Conservation (phyloP, 2,113 vertebrate species). For the Mystacornis crossleyi region DNA sequence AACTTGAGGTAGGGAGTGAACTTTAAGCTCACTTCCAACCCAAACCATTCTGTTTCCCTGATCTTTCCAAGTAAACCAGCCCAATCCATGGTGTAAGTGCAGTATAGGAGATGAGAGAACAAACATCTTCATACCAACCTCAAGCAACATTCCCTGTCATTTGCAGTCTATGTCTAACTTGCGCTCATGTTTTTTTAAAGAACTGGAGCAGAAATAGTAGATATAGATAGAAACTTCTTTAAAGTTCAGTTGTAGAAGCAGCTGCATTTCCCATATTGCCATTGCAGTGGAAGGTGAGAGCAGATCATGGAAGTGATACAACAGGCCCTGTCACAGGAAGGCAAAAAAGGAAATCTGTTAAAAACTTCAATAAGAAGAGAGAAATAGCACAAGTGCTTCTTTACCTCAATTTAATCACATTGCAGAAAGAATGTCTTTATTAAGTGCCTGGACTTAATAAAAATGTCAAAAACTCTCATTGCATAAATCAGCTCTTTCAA, state of each 20-base stretch:
- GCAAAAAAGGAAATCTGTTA: neutral
- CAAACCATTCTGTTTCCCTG: neutral
- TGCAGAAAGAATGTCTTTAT: neutral
- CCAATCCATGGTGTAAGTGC: neutral
- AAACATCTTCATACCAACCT: neutral
- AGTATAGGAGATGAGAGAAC: neutral
- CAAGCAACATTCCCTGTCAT: neutral
- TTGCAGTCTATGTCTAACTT: neutral
- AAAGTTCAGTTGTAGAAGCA: neutral
- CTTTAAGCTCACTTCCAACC: neutral
- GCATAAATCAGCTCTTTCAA: neutral
- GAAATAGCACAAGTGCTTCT: neutral
- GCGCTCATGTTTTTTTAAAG: neutral
- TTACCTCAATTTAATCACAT: neutral
- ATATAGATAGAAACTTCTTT: neutral
- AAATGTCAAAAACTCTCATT: neutral
- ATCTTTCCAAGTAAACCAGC: neutral
- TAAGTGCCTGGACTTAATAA: conserved; percentile 14
- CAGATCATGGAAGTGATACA: neutral
- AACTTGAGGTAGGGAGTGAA: neutral
- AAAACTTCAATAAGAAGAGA: neutral
- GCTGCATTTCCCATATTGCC: neutral
- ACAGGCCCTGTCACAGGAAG: neutral
- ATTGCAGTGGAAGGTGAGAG: neutral
- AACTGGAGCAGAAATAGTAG: neutral